Conservation (phyloP, 2,113 vertebrate species). For the Phyllostomus hastatus region DNA sequence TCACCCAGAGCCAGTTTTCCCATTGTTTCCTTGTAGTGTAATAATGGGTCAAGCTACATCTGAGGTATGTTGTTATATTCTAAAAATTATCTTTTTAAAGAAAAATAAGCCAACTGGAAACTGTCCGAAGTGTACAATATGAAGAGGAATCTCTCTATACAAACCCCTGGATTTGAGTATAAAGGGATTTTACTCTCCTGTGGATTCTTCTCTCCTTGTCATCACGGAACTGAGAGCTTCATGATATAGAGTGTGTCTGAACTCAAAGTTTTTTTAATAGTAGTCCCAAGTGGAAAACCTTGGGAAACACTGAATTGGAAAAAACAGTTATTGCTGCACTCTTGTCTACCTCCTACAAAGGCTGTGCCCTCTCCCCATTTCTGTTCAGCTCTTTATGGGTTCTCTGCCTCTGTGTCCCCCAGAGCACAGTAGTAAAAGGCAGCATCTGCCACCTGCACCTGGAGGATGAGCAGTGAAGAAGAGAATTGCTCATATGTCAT, state of each 20-base stretch:
- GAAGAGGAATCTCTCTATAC: background rate
- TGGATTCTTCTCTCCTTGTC: background rate
- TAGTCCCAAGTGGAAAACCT: background rate
- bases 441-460: background rate
- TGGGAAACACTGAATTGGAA: background rate
- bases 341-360: background rate
- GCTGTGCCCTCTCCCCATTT: background rate
- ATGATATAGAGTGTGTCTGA: background rate
- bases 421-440: slow-evolving; percentile 17
- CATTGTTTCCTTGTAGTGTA: background rate
- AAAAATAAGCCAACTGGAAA: background rate
- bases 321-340: background rate
- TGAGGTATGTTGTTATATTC: background rate
- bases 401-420: background rate
- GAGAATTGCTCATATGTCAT: background rate
- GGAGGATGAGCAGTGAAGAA: slow-evolving; percentile 31
- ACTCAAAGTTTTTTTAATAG: background rate
- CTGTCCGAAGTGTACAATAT: too few relatives aligned
- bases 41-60: background rate
- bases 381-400: background rate
- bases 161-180: background rate
- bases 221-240: background rate
- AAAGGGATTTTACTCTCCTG: background rate
- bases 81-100: background rate
- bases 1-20: background rate